Conservation (phyloP, 2,113 vertebrate genomes). For the Tachysurus fulvidraco region DNA sequence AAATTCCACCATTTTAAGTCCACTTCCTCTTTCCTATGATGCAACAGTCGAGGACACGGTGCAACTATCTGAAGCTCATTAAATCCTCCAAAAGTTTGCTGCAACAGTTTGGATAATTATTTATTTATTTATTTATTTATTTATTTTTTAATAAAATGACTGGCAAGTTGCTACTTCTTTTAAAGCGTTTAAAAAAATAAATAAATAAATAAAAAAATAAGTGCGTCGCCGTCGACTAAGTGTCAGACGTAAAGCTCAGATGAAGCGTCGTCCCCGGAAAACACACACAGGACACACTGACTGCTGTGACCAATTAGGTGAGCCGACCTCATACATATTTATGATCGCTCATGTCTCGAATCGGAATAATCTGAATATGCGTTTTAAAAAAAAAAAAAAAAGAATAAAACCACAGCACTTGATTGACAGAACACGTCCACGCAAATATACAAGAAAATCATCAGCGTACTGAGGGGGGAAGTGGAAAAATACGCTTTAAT, state of each 20-base stretch:
- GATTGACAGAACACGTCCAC: constrained; percentile 54
- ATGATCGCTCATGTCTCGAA: constrained; percentile 11
- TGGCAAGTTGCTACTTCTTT: neutral
- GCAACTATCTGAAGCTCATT: constrained; percentile 6
- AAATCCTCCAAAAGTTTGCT: constrained; percentile 14
- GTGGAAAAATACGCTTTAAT: constrained; percentile 32
- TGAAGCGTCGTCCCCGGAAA: constrained; percentile 28
- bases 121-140: neutral
- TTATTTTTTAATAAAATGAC: neutral
- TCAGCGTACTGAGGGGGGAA: constrained; percentile 19
- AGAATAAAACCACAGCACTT: constrained; percentile 1
- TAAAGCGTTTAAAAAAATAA: neutral
- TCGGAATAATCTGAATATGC: constrained; percentile 24
- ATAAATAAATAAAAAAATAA: neutral
- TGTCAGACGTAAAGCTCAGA: neutral
- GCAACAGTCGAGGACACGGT: neutral
- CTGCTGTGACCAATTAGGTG: constrained; percentile 42
- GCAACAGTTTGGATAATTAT: neutral
- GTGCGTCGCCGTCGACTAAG: neutral
- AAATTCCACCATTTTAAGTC: constrained; percentile 6
- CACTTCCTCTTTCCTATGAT: constrained; percentile 19
- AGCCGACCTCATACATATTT: constrained; percentile 50
- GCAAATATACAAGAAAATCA: constrained; percentile 46
- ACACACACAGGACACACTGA: constrained; percentile 25
- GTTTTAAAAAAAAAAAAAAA: neutral